These are phyloP conservation scores for Clostera curtula DNA, from an alignment of 2,888 invertebrate genomes.

Conservation along the genomic window DNA sequence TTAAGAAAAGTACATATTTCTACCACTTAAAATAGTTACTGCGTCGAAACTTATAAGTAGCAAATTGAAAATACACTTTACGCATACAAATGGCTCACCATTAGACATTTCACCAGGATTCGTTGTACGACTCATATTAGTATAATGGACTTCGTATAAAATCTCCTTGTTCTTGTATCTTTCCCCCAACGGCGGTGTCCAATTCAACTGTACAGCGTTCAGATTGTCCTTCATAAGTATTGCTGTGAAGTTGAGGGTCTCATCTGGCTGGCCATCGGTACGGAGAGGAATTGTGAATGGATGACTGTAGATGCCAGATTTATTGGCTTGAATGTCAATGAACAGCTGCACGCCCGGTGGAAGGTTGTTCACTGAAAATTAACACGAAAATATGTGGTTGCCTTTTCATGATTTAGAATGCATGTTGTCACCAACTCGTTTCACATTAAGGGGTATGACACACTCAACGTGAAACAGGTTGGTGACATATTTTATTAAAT, in stretches of 20 bases:
- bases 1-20: too few relatives aligned
- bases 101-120: constrained; percentile 64
- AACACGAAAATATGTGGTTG: background rate
- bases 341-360: constrained; percentile 64
- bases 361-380: constrained; percentile 63
- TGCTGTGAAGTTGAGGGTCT: constrained; percentile 65
- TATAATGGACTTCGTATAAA: constrained; percentile 84
- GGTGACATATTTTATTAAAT: too few relatives aligned
- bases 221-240: constrained; percentile 69
- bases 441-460: too few relatives aligned
- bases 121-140: constrained; percentile 47
- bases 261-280: constrained; percentile 68
- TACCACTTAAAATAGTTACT: too few relatives aligned
- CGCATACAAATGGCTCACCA: too few relatives aligned
- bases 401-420: too few relatives aligned
- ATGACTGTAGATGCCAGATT: constrained; percentile 73
- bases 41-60: too few relatives aligned
- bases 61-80: too few relatives aligned
- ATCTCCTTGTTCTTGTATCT: constrained; percentile 56
- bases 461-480: too few relatives aligned
- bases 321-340: constrained; percentile 78
- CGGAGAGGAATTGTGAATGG: constrained; percentile 56
- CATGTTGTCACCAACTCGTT: too few relatives aligned
- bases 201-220: constrained; percentile 78
- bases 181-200: constrained; percentile 77